Evolutionary conservation across 2,797 vertebrate genomes (phyloP).

Genomic region (Bradypus variegatus): DNA sequence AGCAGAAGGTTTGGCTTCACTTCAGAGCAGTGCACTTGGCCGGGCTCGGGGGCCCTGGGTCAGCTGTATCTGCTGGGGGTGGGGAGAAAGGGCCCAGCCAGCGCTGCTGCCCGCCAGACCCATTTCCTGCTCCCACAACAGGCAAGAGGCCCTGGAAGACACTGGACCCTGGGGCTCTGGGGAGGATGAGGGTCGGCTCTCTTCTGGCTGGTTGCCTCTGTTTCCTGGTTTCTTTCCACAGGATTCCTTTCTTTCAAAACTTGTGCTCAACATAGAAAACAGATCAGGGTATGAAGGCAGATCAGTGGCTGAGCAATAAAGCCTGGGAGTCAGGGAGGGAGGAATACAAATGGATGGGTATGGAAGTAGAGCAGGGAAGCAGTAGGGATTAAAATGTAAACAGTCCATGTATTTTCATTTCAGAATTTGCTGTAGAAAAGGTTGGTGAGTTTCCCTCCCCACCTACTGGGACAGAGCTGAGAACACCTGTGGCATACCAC

Average conservation of each 20-base stretch:
- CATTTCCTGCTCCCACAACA: slow-evolving; percentile 34
- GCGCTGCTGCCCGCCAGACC: neutral
- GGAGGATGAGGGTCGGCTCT: neutral
- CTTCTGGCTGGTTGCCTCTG: neutral
- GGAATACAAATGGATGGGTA: neutral
- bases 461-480: neutral
- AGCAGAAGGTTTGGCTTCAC: neutral
- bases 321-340: neutral
- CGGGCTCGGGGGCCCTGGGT: neutral
- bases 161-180: neutral
- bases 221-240: neutral
- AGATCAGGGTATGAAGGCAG: neutral
- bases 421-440: neutral
- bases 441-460: neutral
- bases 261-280: neutral
- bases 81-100: slow-evolving; percentile 32
- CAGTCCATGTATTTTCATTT: neutral
- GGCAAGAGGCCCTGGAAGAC: slow-evolving; percentile 11
- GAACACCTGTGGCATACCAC: neutral
- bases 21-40: slow-evolving; percentile 3
- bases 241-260: neutral
- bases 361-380: neutral
- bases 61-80: slow-evolving; percentile 39
- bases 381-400: neutral
- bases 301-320: neutral